Evolutionary conservation across 2,113 vertebrate genomes (phyloP).

Genomic region (Madoqua kirkii): DNA sequence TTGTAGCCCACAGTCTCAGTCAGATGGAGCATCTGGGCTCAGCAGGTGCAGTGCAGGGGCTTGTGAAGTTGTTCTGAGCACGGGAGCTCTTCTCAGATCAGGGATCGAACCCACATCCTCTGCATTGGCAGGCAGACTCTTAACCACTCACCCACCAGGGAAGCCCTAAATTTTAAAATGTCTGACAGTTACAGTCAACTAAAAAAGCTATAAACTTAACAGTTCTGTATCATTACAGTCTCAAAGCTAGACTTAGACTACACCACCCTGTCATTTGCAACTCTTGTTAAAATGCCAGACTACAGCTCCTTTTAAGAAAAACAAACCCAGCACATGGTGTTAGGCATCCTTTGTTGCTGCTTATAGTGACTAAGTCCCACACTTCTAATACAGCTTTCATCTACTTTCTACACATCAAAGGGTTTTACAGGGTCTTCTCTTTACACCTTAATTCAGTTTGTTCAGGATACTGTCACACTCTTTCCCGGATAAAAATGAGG

Average conservation of each 20-base stretch:
- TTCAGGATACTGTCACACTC: conserved; percentile 3
- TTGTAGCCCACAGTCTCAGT: not conserved
- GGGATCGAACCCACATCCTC: not conserved
- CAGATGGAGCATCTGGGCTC: not conserved
- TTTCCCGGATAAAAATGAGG: not conserved
- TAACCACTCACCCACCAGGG: not conserved
- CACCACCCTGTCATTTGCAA: conserved; percentile 31
- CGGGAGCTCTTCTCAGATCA: not conserved
- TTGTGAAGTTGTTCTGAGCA: not conserved
- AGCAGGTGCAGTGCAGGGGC: not conserved
- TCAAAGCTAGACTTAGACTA: not conserved
- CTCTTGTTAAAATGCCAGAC: conserved; percentile 27
- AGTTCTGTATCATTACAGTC: not conserved
- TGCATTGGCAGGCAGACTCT: not conserved
- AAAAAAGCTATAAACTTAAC: not conserved
- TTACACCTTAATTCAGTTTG: not conserved
- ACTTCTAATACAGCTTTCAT: not conserved
- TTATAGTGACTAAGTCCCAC: not conserved
- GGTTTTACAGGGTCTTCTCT: not conserved
- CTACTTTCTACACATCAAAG: not conserved
- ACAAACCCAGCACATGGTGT: not conserved
- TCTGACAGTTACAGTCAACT: not conserved
- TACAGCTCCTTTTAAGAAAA: not conserved
- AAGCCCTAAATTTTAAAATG: not conserved
- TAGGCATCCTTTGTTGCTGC: conserved; percentile 25